phyloP scores from a whole-genome alignment of 1,140 invertebrate genomes.

The Zaprionus africanus region DNA sequence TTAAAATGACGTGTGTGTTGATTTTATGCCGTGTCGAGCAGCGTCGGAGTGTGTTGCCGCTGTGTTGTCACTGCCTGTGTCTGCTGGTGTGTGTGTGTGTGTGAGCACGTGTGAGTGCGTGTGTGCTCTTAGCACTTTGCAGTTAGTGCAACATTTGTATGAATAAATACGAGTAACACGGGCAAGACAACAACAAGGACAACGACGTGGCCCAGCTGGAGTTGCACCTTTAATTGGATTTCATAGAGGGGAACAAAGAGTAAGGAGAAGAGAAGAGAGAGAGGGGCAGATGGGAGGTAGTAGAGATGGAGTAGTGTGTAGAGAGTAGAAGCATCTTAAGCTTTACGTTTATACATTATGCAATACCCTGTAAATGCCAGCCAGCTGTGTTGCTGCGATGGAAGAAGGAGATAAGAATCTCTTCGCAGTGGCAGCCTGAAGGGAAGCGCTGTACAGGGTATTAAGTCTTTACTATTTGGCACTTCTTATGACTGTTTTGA shows the following conservation, averaged over 20 bases:
- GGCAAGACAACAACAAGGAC: conserved; percentile 16
- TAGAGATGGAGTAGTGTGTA: too few species aligned
- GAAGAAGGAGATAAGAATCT: too few species aligned
- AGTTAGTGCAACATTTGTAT: conserved; percentile 77
- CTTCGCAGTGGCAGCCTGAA: too few species aligned
- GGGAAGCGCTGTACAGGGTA: neutral
- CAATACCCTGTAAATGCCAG: too few species aligned
- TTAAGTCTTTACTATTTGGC: neutral
- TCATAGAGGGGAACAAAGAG: neutral
- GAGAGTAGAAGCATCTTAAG: too few species aligned
- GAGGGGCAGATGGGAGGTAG: neutral
- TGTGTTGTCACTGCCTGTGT: neutral
- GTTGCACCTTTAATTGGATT: conserved; percentile 37
- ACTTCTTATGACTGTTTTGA: neutral
- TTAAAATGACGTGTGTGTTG: conserved; percentile 70
- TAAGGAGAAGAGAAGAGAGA: neutral
- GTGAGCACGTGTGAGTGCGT: neutral
- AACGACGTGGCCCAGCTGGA: neutral
- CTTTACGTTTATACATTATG: too few species aligned
- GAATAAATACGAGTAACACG: conserved; percentile 44
- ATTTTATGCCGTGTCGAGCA: conserved; percentile 68
- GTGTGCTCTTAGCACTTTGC: conserved; percentile 56
- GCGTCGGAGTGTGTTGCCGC: conserved; percentile 1
- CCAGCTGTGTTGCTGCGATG: too few species aligned
- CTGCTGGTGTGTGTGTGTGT: neutral